A percentile compares a stretch with the other conserved stretches of the same genome.
phyloP scores from a whole-genome alignment of 2,797 vertebrate species.

The Cirrhinus molitorella region DNA sequence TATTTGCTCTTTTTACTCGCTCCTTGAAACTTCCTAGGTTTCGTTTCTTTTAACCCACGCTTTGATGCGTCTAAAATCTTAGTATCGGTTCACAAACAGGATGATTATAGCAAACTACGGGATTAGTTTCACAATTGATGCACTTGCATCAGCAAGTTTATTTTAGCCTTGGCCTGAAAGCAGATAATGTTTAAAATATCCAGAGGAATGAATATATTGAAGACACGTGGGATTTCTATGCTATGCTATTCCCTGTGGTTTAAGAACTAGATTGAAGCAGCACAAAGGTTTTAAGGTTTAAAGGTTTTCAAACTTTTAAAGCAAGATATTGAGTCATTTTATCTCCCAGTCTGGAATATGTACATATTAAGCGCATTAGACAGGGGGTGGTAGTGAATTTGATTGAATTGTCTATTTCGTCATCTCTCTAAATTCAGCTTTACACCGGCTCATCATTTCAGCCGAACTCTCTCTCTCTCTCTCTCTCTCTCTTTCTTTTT shows the following conservation, averaged over 20 bases:
- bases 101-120: not conserved
- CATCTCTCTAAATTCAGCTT: slow-evolving; percentile 1
- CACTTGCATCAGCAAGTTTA: slow-evolving; percentile 26
- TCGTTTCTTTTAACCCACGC: not conserved
- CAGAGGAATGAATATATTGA: slow-evolving; percentile 10
- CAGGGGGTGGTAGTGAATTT: not conserved
- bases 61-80: slow-evolving; percentile 9
- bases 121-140: slow-evolving; percentile 9
- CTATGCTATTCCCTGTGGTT: not conserved
- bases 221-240: not conserved
- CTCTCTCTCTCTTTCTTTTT: not conserved
- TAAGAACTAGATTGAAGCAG: slow-evolving; percentile 28
- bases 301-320: slow-evolving; percentile 23
- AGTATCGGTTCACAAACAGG: not conserved
- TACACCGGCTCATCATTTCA: not conserved
- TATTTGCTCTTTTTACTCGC: not conserved
- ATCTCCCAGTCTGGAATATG: slow-evolving; percentile 19
- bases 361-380: slow-evolving; percentile 7
- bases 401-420: slow-evolving; percentile 6
- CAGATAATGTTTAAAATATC: slow-evolving; percentile 14
- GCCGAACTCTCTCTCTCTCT: not conserved
- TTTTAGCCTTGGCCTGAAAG: slow-evolving; percentile 9
- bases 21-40: not conserved
- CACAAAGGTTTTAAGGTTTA: slow-evolving; percentile 22
- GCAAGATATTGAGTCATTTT: slow-evolving; percentile 15